phyloP scores from a whole-genome alignment of 2,888 invertebrate species.

The Yponomeuta cagnagella region DNA sequence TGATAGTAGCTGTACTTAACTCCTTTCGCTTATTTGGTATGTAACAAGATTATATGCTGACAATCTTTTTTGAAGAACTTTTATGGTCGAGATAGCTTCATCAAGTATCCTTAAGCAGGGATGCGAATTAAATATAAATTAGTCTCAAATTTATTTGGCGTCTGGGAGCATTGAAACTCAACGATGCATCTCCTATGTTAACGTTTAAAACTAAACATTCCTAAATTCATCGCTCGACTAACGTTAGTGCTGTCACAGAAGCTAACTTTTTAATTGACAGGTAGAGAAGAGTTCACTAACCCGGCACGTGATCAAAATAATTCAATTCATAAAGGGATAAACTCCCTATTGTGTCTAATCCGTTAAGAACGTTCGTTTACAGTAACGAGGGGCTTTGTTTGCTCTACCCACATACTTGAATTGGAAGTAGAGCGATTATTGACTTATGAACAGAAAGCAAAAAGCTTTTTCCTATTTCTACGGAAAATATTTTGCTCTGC shows the following conservation, averaged over 20 bases:
- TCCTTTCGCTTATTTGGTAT: too few relatives aligned
- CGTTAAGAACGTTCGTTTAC: constrained; percentile 1
- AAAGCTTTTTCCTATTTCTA: background rate
- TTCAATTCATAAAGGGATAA: background rate
- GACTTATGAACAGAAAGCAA: background rate
- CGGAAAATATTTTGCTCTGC: background rate
- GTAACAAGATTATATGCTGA: too few relatives aligned
- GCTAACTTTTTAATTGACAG: constrained; percentile 1
- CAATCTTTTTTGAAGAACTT: too few relatives aligned
- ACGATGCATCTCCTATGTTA: background rate
- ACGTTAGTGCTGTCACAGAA: background rate
- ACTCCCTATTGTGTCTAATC: background rate
- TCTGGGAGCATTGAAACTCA: background rate
- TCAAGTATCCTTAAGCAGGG: too few relatives aligned
- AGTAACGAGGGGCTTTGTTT: background rate
- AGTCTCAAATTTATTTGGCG: background rate
- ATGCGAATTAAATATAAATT: background rate
- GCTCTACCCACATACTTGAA: background rate
- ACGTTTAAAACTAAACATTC: background rate
- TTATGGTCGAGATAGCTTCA: too few relatives aligned
- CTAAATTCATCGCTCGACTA: background rate
- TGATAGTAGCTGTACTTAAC: too few relatives aligned
- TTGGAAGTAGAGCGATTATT: background rate
- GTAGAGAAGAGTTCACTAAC: background rate
- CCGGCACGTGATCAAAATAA: background rate